Evolutionary conservation across 2,888 invertebrate genomes (phyloP), one percentile per base, ranked within the genome.

Genomic region (Scaptomyza reducta): DNA sequence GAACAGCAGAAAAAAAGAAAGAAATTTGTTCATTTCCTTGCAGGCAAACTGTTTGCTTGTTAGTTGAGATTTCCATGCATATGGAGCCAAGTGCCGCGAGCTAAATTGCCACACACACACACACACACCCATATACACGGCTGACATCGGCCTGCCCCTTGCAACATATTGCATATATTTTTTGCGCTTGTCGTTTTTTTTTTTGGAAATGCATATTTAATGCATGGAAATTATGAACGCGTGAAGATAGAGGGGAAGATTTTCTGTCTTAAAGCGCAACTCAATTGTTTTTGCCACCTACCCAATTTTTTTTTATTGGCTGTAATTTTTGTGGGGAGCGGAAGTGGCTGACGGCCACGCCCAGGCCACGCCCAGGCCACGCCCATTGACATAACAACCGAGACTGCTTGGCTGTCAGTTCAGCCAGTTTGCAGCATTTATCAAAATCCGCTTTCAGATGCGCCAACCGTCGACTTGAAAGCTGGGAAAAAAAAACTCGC

Each of bases 181-280:
- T 55, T 65, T 54, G n/a, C 3, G 33, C 6, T 22, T 33, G 10
- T 10, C 7, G 13, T 62, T 76, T 55, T 78, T 62, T 76, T 55
- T 78, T 80, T 70, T 68, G 53, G 74, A 63, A 54, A 64, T 81
- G 83, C 74, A 81, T 80, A 78, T 82, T 81, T 76, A 74, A 81
- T 65, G 76, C 66, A 79, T 81, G 78, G 71, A 78, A 81, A 81
- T 82, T 81, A 82, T 81, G 80, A 74, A 77, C 79, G 69, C 42
- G 29, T 6, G 6, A 6, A 27, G 6, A 27, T 4, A 6, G 27
- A 5, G 7, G 27, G 5, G 27, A 27, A 27, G 27, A 7, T 7
- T 35, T 5, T 35, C 6, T n/a, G 6, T 35, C 6, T 41, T 54
- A 22, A 64, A 72, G 71, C 64, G 40, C 57, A 56, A 45, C 58